Percentiles rank a stretch among this genome's conserved stretches.
Evolutionary conservation across 1,140 invertebrate species (phyloP).

Genomic region (Meloidogyne exigua): DNA sequence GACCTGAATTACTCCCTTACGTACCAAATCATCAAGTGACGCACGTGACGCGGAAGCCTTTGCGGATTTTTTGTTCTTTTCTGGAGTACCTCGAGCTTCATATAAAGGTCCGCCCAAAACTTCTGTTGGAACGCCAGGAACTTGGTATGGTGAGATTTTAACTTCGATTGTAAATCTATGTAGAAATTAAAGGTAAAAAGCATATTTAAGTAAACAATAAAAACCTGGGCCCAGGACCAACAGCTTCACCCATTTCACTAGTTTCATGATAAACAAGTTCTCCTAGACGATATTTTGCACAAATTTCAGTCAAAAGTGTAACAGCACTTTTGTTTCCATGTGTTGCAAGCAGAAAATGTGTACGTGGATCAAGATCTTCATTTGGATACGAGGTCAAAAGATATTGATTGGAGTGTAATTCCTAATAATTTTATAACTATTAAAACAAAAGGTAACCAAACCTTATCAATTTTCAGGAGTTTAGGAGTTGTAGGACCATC

Average conservation of each 20-base stretch:
- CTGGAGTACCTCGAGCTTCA: neutral
- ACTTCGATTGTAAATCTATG: neutral
- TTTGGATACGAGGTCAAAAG: conserved; percentile 12
- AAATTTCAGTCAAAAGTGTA: neutral
- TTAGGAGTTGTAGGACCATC: neutral
- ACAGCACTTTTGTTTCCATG: neutral
- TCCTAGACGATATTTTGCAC: conserved; percentile 1
- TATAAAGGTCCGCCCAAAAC: neutral
- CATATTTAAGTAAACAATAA: neutral
- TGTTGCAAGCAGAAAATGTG: conserved; percentile 13
- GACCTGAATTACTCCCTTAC: neutral
- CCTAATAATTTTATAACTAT: no score
- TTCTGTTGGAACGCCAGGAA: neutral
- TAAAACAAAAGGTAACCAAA: no score
- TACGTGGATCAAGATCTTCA: conserved; percentile 14
- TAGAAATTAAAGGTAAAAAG: no score
- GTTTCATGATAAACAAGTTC: neutral
- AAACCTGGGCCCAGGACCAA: neutral
- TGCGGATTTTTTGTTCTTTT: neutral
- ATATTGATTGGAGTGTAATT: conserved; percentile 10
- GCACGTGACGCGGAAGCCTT: neutral
- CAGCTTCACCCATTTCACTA: neutral
- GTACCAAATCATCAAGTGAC: neutral
- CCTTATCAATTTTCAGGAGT: neutral
- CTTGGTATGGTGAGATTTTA: neutral